A percentile compares a stretch with the other conserved stretches of the same genome.
Conservation (phyloP, 2,113 vertebrate species). For the Oreotragus oreotragus region DNA sequence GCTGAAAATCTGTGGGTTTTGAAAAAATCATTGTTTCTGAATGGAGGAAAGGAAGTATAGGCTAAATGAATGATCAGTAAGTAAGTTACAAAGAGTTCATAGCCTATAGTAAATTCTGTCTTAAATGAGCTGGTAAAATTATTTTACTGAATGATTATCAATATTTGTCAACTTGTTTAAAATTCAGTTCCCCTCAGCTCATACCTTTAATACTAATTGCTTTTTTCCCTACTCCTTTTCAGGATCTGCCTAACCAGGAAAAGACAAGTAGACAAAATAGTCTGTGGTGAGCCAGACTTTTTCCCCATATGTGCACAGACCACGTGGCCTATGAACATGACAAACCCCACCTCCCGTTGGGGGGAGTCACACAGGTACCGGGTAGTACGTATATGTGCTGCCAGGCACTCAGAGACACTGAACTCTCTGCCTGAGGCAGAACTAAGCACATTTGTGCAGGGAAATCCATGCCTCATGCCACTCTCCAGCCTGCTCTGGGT, state of each 20-base stretch:
- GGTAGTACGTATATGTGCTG: background rate
- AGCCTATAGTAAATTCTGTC: too few species aligned
- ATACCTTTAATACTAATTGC: background rate
- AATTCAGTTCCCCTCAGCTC: background rate
- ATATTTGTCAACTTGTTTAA: background rate
- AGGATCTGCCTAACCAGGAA: background rate
- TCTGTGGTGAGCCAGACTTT: background rate
- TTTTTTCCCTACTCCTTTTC: background rate
- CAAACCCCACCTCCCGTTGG: background rate
- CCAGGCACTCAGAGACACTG: background rate
- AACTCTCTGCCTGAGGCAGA: background rate
- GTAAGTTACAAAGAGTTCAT: too few species aligned
- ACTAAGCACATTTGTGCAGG: background rate
- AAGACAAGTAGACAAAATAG: background rate
- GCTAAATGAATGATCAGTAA: too few species aligned
- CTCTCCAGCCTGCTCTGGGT: background rate
- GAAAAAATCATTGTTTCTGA: too few species aligned
- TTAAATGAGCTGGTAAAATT: too few species aligned
- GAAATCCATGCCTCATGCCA: accelerated
- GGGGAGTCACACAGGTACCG: too few species aligned
- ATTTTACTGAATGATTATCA: background rate
- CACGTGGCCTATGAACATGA: background rate
- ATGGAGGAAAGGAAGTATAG: too few species aligned
- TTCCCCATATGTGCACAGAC: background rate
- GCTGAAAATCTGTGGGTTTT: background rate